phyloP scores from a whole-genome alignment of 2,797 vertebrate species.

The Miopithecus talapoin region DNA sequence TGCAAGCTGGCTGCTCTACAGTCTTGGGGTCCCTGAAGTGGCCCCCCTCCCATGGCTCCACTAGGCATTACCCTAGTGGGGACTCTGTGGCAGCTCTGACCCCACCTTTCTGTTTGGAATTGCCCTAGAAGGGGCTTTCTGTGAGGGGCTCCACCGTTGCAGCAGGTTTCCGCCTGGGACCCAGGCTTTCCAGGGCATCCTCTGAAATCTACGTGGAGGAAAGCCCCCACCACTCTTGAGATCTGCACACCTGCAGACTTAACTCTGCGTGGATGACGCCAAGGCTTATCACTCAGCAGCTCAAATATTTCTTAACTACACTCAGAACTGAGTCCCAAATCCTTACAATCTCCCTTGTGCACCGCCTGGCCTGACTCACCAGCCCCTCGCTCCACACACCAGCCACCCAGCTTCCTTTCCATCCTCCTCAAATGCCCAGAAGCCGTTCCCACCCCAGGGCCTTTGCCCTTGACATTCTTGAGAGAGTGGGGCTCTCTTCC shows the following conservation, averaged over 20 bases:
- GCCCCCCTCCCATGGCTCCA: too few species aligned
- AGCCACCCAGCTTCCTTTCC: not conserved
- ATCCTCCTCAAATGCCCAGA: not conserved
- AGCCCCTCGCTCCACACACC: not conserved
- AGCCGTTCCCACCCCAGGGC: not conserved
- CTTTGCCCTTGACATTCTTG: not conserved
- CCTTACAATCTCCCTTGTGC: not conserved
- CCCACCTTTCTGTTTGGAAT: not conserved
- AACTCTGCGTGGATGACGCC: not conserved
- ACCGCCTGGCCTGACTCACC: fast-evolving
- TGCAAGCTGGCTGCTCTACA: too few species aligned
- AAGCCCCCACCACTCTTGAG: not conserved
- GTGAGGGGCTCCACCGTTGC: not conserved
- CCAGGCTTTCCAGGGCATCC: too few species aligned
- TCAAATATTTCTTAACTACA: not conserved
- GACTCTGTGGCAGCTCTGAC: not conserved
- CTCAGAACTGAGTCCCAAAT: not conserved
- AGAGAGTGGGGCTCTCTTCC: not conserved
- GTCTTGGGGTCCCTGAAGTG: too few species aligned
- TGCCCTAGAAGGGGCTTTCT: not conserved
- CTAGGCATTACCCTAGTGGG: too few species aligned
- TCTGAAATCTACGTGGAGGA: not conserved
- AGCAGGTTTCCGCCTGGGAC: not conserved
- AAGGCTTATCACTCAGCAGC: not conserved
- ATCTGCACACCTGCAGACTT: not conserved